Conservation (phyloP, 2,888 invertebrate species). For the Marasmarcha lunaedactyla region DNA sequence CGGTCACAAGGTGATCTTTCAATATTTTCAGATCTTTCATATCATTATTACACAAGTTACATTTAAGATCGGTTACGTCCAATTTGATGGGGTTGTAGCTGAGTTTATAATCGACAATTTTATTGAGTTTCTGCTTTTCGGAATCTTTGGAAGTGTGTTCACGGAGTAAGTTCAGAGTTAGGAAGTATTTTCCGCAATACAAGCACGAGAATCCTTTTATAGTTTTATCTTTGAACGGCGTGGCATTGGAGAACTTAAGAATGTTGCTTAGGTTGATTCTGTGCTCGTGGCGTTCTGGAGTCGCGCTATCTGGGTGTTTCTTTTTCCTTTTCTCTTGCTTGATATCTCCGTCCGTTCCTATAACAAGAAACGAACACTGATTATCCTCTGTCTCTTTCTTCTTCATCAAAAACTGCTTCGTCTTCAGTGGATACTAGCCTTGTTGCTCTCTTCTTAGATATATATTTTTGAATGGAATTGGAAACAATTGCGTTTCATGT, state of each 20-base stretch:
- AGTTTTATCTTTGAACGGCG: constrained; percentile 59
- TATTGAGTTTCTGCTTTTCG: constrained; percentile 55
- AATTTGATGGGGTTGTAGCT: constrained; percentile 61
- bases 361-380: constrained; percentile 57
- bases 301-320: constrained; percentile 51
- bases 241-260: constrained; percentile 59
- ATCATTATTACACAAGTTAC: constrained; percentile 38
- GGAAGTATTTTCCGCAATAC: constrained; percentile 51
- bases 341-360: constrained; percentile 51
- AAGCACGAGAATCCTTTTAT: constrained; percentile 56
- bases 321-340: constrained; percentile 51
- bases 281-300: constrained; percentile 59
- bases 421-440: constrained; percentile 18
- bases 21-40: constrained; percentile 48
- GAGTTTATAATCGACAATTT: constrained; percentile 57
- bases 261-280: constrained; percentile 58
- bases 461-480: too few relatives aligned
- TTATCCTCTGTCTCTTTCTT: constrained; percentile 50
- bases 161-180: constrained; percentile 40
- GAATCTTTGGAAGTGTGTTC: constrained; percentile 41
- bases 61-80: constrained; percentile 48
- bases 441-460: too few relatives aligned
- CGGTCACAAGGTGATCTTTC: constrained; percentile 41
- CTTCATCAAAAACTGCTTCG: too few relatives aligned
- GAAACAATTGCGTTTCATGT: too few relatives aligned